phyloP scores from a whole-genome alignment of 2,888 invertebrate species.

The Drepanosiphum platanoidis region DNA sequence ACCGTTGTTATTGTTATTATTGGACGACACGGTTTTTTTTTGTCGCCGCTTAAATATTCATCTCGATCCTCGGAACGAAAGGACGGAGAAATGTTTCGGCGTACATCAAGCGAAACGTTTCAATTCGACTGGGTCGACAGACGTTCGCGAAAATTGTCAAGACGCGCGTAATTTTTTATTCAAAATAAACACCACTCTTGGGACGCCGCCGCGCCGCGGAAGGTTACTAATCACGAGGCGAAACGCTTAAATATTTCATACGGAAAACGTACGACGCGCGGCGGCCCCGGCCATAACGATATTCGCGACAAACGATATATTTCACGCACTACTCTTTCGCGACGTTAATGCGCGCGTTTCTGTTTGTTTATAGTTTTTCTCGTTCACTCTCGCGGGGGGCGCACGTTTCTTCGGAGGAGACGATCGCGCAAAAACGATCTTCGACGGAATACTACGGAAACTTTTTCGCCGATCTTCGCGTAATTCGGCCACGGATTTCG shows the following conservation, averaged over 20 bases:
- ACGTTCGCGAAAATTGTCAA: conserved; percentile 28
- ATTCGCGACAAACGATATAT: no score
- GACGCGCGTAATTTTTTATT: neutral
- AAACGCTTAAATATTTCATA: conserved; percentile 40
- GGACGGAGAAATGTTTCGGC: neutral
- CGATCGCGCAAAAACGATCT: neutral
- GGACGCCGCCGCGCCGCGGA: no score
- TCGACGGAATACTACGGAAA: neutral
- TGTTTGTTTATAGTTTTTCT: neutral
- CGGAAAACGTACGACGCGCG: neutral
- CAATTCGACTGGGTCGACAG: conserved; percentile 7
- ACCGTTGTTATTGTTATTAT: neutral
- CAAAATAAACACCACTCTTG: neutral
- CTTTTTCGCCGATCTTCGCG: neutral
- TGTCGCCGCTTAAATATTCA: neutral
- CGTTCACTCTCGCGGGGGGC: no score
- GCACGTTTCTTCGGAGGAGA: neutral
- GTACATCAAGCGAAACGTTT: neutral
- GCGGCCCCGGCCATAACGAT: no score
- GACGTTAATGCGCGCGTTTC: no score
- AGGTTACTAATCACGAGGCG: conserved; percentile 1
- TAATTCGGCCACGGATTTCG: neutral
- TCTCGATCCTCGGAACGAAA: neutral
- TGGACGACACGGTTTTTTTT: neutral
- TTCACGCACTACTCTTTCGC: no score